Percentiles rank a stretch among this genome's conserved stretches.
phyloP scores from a whole-genome alignment of 2,888 invertebrate genomes.

The Urechis unicinctus region DNA sequence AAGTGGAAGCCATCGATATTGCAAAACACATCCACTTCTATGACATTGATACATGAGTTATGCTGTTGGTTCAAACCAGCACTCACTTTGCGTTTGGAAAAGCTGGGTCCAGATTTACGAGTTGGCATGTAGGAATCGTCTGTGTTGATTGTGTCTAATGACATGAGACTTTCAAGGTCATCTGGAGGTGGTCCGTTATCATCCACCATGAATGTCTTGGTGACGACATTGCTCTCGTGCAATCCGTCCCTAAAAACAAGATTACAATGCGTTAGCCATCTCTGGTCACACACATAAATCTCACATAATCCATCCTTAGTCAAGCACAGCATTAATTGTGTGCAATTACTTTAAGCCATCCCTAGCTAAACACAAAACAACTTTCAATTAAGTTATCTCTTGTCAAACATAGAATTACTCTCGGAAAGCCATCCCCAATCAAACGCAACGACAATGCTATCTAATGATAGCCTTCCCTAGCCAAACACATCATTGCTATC shows the following conservation, averaged over 20 bases:
- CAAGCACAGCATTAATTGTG: too few relatives aligned
- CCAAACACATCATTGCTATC: too few relatives aligned
- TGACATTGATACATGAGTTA: too few relatives aligned
- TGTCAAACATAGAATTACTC: neutral
- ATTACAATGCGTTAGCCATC: neutral
- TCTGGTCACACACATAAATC: neutral
- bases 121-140: neutral
- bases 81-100: too few relatives aligned
- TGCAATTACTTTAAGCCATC: too few relatives aligned
- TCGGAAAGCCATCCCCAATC: neutral
- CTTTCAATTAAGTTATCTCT: constrained; percentile 3
- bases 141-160: neutral
- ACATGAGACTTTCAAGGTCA: constrained; percentile 13
- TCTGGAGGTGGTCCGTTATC: constrained; percentile 24
- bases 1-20: too few relatives aligned
- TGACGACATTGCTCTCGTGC: constrained; percentile 43
- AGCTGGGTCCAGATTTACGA: neutral
- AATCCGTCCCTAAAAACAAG: constrained; percentile 40
- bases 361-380: too few relatives aligned
- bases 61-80: too few relatives aligned
- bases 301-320: neutral
- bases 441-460: too few relatives aligned
- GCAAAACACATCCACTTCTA: too few relatives aligned
- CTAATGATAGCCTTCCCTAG: too few relatives aligned
- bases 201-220: constrained; percentile 46